Base-by-base conservation (phyloP, 2,888 invertebrate species). In the Stenodera caucasica region DNA sequence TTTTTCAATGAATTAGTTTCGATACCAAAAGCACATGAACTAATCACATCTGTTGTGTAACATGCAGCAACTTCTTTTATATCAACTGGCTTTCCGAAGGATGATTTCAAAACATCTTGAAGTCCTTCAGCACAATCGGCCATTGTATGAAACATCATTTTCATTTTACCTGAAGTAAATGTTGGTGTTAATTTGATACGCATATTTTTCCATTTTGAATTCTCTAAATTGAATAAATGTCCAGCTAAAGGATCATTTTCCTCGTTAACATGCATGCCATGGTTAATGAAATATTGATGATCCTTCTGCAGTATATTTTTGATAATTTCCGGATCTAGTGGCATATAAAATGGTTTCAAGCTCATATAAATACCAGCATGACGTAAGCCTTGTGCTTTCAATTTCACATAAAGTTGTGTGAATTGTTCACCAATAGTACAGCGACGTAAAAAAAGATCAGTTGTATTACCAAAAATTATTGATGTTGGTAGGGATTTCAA, bases 11-110 rank as follows among this genome's bases (percentile, higher is more conserved):
- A 82, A 67, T 85, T 82, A 63, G 83, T 40, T 18, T 40, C 40
- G 18, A 40, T 18, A 11, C 18, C 18, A 7, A 40, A 50, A 8
- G 18, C 40, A 40, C 18, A 40, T 2, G 40, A 40, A 18, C 60
- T 56, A 45, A 84, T 83, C 0, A 84, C 81, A 67, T 84, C 83
- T 7, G 81, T 81, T 1, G 83, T 82, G 61, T 77, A 84, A 3
- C 80, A 76, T 0, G 80, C 78, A 18, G 79, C 72, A 5, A 81
- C 55, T 37, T 81, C 81, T 67, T 80, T 81, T 1, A 82, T 70
- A 54, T 84, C 83, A 0, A 80, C 61, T 0, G 76, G 72, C 3
- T 67, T 52, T 2, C 30, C 70, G 57, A 52, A 59, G 0, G 56
- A 50, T 33, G 60, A 33, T 12, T 68, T 35, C 29, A 79, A 58